Evolutionary conservation across 2,888 invertebrate genomes (phyloP).

Genomic region (Conops quadrifasciatus): DNA sequence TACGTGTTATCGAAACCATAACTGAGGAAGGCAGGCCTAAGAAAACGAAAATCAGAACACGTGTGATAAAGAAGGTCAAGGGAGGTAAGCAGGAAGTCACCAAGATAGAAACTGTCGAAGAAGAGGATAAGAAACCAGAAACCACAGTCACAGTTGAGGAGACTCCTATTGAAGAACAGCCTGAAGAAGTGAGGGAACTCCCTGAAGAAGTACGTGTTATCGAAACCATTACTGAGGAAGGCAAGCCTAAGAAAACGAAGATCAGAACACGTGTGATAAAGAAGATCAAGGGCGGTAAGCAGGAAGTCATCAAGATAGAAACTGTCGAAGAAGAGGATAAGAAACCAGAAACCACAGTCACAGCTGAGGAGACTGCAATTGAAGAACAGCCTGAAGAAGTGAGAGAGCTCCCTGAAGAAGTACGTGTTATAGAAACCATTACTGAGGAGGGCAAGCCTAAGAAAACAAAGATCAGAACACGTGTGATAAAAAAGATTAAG

Average conservation of each 20-base stretch:
- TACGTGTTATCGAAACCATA: slow-evolving; percentile 6
- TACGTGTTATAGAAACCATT: slow-evolving; percentile 12
- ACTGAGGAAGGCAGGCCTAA: slow-evolving; percentile 14
- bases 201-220: slow-evolving; percentile 18
- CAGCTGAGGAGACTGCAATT: slow-evolving; percentile 6
- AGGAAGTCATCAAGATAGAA: slow-evolving; percentile 13
- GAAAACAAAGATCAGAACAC: slow-evolving; percentile 1
- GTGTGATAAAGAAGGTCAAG: slow-evolving; percentile 9
- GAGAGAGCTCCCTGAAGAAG: slow-evolving; percentile 4
- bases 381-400: slow-evolving; percentile 6
- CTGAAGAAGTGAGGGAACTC: background rate
- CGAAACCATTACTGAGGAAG: slow-evolving; percentile 18
- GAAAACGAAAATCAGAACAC: slow-evolving; percentile 1
- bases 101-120: slow-evolving; percentile 19
- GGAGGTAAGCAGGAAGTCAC: slow-evolving; percentile 10
- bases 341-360: slow-evolving; percentile 15
- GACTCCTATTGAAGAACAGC: slow-evolving; percentile 2
- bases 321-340: slow-evolving; percentile 20
- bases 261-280: slow-evolving; percentile 4
- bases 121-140: slow-evolving; percentile 19
- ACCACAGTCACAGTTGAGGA: slow-evolving; percentile 16
- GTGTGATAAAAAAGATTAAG: slow-evolving; percentile 10
- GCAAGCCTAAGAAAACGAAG: slow-evolving; percentile 6
- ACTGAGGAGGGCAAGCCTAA: slow-evolving; percentile 12
- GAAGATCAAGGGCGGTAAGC: slow-evolving; percentile 15